A percentile compares a stretch with the other conserved stretches of the same genome.
These are phyloP conservation scores for Hemaris fuciformis DNA, from an alignment of 2,888 invertebrate species.

Conservation along the genomic window DNA sequence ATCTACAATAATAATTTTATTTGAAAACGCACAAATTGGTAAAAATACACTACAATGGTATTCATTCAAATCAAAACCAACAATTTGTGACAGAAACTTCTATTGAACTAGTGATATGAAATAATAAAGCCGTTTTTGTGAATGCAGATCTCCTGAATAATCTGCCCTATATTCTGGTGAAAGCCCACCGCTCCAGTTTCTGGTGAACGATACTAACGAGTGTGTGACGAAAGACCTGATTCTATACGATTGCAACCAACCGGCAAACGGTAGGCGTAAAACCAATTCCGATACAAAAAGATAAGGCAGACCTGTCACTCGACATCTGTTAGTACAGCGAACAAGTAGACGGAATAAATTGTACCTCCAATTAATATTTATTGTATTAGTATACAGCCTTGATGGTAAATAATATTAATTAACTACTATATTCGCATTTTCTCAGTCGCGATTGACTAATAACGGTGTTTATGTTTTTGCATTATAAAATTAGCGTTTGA, in stretches of 20 bases:
- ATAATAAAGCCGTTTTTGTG: not conserved
- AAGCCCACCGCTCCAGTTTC: constrained; percentile 19
- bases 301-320: not conserved
- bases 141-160: not conserved
- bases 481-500: too few species aligned
- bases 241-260: not conserved
- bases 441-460: too few species aligned
- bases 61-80: not conserved
- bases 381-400: not conserved
- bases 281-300: not conserved
- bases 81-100: not conserved
- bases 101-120: too few species aligned
- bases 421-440: not conserved
- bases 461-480: too few species aligned
- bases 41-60: too few species aligned
- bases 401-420: not conserved
- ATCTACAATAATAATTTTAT: too few species aligned
- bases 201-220: constrained; percentile 19
- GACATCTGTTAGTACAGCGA: not conserved
- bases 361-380: not conserved
- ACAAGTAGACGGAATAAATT: not conserved
- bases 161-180: not conserved
- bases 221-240: constrained; percentile 4
- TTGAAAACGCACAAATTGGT: too few species aligned
- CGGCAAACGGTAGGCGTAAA: not conserved